Evolutionary conservation across 2,113 vertebrate genomes (phyloP).

Genomic region (Dasyurus viverrinus): DNA sequence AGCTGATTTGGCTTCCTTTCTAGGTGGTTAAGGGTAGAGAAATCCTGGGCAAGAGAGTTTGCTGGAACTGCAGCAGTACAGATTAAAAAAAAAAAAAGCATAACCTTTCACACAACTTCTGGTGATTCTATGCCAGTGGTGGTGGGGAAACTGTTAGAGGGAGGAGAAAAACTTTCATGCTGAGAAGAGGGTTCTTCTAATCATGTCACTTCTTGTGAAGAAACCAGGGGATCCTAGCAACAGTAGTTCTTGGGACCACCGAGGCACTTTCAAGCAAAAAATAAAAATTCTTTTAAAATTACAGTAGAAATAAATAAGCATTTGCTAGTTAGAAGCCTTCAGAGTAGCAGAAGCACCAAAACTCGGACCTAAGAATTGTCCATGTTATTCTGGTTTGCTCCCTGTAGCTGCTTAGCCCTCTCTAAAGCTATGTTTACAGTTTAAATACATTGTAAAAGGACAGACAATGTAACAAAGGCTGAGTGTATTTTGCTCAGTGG

Average conservation of each 20-base stretch:
- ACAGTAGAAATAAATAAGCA: slow-evolving; percentile 77
- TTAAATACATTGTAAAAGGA: slow-evolving; percentile 69
- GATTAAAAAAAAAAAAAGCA: slow-evolving; percentile 56
- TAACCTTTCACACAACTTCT: not conserved
- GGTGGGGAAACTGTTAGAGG: slow-evolving; percentile 18
- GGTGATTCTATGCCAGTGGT: not conserved
- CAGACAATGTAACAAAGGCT: slow-evolving; percentile 62
- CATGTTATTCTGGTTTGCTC: slow-evolving; percentile 34
- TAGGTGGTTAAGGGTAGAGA: slow-evolving; percentile 56
- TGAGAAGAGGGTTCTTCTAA: slow-evolving; percentile 60
- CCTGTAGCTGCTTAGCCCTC: slow-evolving; percentile 60
- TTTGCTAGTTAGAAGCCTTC: slow-evolving; percentile 71
- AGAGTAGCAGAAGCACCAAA: slow-evolving; percentile 60
- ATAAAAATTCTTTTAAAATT: slow-evolving; percentile 47
- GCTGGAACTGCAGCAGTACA: not conserved
- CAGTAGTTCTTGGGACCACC: slow-evolving; percentile 60
- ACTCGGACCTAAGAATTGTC: slow-evolving; percentile 49
- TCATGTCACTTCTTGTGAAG: slow-evolving; percentile 59
- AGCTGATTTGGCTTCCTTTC: slow-evolving; percentile 30
- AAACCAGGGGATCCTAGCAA: slow-evolving; percentile 63
- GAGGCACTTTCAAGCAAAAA: slow-evolving; percentile 83
- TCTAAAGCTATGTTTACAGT: slow-evolving; percentile 66
- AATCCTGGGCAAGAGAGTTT: slow-evolving; percentile 44
- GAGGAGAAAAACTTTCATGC: slow-evolving; percentile 57
- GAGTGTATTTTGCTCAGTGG: slow-evolving; percentile 63